Conservation (phyloP, 2,113 vertebrate genomes). For the Panthera uncia region DNA sequence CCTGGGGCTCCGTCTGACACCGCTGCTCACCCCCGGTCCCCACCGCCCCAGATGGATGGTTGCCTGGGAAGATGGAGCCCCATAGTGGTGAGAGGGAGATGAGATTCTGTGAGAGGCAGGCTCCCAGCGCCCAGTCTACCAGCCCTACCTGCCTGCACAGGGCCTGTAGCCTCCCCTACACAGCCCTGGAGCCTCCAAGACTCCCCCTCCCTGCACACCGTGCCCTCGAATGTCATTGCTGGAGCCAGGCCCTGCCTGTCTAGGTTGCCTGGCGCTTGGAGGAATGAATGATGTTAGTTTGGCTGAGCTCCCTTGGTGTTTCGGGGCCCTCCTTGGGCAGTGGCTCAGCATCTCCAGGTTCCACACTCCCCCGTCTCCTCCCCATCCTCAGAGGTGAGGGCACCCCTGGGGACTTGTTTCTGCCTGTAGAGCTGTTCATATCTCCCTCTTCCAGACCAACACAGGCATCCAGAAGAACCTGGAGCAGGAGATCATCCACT, state of each 20-base stretch:
- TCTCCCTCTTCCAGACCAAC: conserved; percentile 84
- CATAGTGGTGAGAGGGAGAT: not conserved
- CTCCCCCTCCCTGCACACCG: not conserved
- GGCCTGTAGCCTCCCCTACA: not conserved
- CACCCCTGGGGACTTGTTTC: not conserved
- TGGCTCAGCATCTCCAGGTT: not conserved
- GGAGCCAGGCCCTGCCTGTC: not conserved
- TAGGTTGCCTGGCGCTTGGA: not conserved
- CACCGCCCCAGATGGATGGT: not conserved
- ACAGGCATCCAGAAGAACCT: conserved; percentile 89
- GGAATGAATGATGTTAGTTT: not conserved
- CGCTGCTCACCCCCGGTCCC: not conserved
- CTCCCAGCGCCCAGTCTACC: not conserved
- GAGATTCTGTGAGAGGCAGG: not conserved
- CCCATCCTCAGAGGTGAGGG: accelerated
- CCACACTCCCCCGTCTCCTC: accelerated
- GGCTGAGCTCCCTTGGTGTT: not conserved
- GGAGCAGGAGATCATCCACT: conserved; percentile 89
- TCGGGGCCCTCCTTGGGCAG: not conserved
- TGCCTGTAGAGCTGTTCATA: not conserved
- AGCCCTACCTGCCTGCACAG: not conserved
- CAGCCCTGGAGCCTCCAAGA: not conserved
- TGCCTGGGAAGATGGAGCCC: conserved; percentile 41
- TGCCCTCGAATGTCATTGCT: not conserved
- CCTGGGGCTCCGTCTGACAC: conserved; percentile 68